Conservation (phyloP, 2,113 vertebrate genomes). For the Manacus vitellinus region DNA sequence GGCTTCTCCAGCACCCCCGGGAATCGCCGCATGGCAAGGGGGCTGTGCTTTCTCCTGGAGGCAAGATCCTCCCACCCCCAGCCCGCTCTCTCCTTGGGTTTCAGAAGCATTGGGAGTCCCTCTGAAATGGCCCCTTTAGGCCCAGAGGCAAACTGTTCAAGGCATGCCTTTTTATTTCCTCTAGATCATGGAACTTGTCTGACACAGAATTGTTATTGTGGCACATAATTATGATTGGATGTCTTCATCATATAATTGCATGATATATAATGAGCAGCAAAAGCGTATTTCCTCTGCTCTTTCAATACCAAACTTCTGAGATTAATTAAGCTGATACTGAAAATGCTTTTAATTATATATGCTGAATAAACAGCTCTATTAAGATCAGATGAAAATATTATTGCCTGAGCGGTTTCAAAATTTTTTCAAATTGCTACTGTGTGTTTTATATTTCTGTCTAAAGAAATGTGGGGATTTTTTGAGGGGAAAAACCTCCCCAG, state of each 20-base stretch:
- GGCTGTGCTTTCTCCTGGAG: not conserved
- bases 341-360: constrained; percentile 54
- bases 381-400: constrained; percentile 38
- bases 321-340: constrained; percentile 37
- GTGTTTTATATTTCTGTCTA: not conserved
- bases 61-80: not conserved
- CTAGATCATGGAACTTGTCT: not conserved
- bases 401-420: not conserved
- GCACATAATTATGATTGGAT: not conserved
- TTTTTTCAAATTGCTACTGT: not conserved
- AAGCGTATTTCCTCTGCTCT: constrained; percentile 42
- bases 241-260: constrained; percentile 34
- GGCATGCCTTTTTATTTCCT: not conserved
- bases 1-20: not conserved
- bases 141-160: not conserved
- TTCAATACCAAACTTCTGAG: constrained; percentile 43
- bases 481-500: not conserved
- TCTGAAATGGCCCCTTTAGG: not conserved
- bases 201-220: not conserved
- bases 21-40: not conserved
- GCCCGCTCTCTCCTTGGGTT: not conserved
- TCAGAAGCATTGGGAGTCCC: not conserved
- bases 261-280: constrained; percentile 32
- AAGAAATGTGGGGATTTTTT: not conserved
- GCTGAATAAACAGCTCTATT: constrained; percentile 39